These are phyloP conservation scores for Premnoplex brunnescens DNA, from an alignment of 2,797 vertebrate species.

Conservation along the genomic window DNA sequence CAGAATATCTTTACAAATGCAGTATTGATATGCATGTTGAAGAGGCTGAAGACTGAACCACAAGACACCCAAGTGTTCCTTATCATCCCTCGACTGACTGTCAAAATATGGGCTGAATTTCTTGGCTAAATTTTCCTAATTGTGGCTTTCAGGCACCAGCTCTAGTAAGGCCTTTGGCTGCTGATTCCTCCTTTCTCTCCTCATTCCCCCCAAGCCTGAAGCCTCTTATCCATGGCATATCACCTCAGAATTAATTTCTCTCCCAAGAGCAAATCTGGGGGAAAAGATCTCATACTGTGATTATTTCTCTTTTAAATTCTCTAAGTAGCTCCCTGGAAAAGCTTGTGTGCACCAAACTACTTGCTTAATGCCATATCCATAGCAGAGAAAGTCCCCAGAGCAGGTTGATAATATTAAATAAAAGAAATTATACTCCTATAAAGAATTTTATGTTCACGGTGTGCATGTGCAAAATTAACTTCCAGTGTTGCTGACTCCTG, in stretches of 20 bases:
- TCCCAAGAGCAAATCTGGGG: neutral
- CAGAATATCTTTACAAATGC: neutral
- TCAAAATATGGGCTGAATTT: neutral
- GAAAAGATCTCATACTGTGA: neutral
- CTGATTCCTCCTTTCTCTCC: neutral
- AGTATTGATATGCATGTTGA: neutral
- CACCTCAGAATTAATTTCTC: neutral
- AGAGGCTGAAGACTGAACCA: neutral
- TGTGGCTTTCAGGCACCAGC: neutral
- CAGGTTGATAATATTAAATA: neutral
- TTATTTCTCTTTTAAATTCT: neutral
- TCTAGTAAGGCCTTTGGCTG: neutral
- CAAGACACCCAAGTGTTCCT: neutral
- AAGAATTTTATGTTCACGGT: neutral
- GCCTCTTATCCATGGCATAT: neutral
- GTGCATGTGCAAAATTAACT: neutral
- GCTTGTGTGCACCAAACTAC: accelerated
- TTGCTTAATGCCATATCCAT: neutral
- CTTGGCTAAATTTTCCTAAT: neutral
- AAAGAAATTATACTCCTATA: neutral
- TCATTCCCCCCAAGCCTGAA: neutral
- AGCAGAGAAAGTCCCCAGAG: neutral
- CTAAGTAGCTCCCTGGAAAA: neutral
- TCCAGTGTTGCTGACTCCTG: neutral
- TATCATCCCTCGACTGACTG: neutral